These are phyloP conservation scores for Thaumatotibia leucotreta DNA, from an alignment of 1,140 invertebrate genomes.

Conservation along the genomic window DNA sequence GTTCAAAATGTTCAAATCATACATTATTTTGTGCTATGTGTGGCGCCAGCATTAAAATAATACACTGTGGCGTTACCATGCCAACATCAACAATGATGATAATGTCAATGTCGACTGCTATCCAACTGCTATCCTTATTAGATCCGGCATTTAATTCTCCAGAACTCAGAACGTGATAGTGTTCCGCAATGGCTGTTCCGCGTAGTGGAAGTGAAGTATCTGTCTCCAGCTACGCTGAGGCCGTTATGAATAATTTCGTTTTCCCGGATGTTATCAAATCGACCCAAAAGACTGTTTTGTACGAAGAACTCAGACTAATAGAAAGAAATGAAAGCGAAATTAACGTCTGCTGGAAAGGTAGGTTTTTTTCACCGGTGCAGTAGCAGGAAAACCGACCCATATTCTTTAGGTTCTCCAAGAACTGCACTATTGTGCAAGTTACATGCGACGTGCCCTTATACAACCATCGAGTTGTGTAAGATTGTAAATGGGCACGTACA, in stretches of 20 bases:
- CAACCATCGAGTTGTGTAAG: too few species aligned
- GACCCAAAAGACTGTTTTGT: conserved; percentile 39
- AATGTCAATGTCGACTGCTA: background rate
- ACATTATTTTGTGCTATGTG: too few species aligned
- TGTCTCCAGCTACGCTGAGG: background rate
- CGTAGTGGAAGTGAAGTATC: background rate
- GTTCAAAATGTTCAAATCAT: too few species aligned
- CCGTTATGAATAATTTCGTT: background rate
- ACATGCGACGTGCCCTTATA: background rate
- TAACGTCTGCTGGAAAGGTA: conserved; percentile 61
- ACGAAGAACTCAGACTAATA: conserved; percentile 52
- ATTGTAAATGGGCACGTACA: too few species aligned
- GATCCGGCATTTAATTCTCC: background rate
- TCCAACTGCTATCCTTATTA: background rate
- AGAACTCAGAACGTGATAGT: background rate
- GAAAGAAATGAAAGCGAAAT: conserved; percentile 52
- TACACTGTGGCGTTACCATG: background rate
- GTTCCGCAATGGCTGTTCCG: background rate
- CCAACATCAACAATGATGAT: background rate
- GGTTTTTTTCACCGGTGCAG: background rate
- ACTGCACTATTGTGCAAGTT: background rate
- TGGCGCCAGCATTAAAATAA: background rate
- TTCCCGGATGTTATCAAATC: conserved; percentile 21
- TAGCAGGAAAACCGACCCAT: background rate
- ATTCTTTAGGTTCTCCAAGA: background rate